Percentiles rank a stretch among this genome's conserved stretches.
Evolutionary conservation across 1,140 invertebrate species (phyloP).

Genomic region (Ceratina calcarata): DNA sequence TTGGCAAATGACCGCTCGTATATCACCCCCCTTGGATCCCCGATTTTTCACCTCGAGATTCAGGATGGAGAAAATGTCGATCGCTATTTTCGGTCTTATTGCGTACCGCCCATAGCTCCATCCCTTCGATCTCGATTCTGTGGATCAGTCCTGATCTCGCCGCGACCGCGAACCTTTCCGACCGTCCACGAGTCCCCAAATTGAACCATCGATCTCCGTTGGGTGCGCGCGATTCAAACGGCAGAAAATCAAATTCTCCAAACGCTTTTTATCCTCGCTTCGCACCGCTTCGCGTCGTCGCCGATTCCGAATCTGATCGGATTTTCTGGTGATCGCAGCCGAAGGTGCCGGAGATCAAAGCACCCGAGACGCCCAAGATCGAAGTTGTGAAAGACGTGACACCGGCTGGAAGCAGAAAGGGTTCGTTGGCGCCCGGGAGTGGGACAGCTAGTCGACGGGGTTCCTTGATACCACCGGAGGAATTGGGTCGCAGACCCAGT

Average conservation of each 20-base stretch:
- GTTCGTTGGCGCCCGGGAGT: constrained; percentile 88
- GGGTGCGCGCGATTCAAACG: not conserved
- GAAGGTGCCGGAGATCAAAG: constrained; percentile 86
- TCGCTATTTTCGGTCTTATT: constrained; percentile 78
- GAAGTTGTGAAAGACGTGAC: constrained; percentile 90
- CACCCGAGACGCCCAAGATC: constrained; percentile 89
- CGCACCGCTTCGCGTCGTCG: not conserved
- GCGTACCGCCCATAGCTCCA: constrained; percentile 56
- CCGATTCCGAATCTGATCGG: not conserved
- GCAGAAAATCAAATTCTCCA: not conserved
- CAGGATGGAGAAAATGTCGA: constrained; percentile 71
- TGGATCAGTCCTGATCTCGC: constrained; percentile 3
- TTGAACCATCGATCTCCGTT: not conserved
- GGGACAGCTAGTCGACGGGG: constrained; percentile 87
- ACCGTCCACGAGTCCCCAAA: no score
- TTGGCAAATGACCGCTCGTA: constrained; percentile 72
- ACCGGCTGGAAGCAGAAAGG: constrained; percentile 85
- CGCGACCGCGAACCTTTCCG: not conserved
- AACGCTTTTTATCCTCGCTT: not conserved
- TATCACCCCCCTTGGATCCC: constrained; percentile 65
- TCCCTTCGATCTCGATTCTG: constrained; percentile 9
- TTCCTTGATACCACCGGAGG: constrained; percentile 91
- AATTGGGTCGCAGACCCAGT: constrained; percentile 90
- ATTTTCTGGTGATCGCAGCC: constrained; percentile 52
- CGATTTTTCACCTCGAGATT: constrained; percentile 62